These are phyloP conservation scores for Musca vetustissima DNA, from an alignment of 1,140 invertebrate genomes.

Conservation along the genomic window DNA sequence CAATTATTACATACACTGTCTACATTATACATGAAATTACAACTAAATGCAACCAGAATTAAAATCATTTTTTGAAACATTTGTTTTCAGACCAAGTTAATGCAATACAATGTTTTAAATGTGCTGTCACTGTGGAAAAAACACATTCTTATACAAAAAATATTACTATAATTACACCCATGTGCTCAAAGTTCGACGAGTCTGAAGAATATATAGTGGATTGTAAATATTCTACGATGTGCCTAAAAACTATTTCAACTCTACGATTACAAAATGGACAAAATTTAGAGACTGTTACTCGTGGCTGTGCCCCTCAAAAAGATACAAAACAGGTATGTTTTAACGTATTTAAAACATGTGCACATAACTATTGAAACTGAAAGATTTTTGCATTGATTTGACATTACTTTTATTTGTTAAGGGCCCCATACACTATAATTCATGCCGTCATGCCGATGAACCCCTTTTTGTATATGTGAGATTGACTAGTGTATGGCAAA, in stretches of 20 bases:
- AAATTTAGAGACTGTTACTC: constrained; percentile 63
- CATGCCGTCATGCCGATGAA: too few relatives aligned
- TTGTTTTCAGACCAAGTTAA: constrained; percentile 31
- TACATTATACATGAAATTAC: too few relatives aligned
- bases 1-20: too few relatives aligned
- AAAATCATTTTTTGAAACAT: too few relatives aligned
- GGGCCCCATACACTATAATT: too few relatives aligned
- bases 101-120: constrained; percentile 66
- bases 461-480: too few relatives aligned
- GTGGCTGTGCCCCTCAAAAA: constrained; percentile 75
- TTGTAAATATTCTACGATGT: constrained; percentile 79
- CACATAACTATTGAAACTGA: too few relatives aligned
- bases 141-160: constrained; percentile 35
- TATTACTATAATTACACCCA: constrained; percentile 57
- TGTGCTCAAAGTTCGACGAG: constrained; percentile 73
- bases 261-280: constrained; percentile 65
- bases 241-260: constrained; percentile 71
- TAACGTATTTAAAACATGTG: too few relatives aligned
- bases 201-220: constrained; percentile 67
- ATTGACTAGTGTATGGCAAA: too few relatives aligned
- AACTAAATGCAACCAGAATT: too few relatives aligned
- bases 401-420: too few relatives aligned
- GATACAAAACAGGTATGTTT: constrained; percentile 59
- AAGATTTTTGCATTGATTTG: too few relatives aligned
- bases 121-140: constrained; percentile 61